These are phyloP conservation scores for Pseudocheirus occidentalis DNA, from an alignment of 2,797 vertebrate species.

Conservation along the genomic window DNA sequence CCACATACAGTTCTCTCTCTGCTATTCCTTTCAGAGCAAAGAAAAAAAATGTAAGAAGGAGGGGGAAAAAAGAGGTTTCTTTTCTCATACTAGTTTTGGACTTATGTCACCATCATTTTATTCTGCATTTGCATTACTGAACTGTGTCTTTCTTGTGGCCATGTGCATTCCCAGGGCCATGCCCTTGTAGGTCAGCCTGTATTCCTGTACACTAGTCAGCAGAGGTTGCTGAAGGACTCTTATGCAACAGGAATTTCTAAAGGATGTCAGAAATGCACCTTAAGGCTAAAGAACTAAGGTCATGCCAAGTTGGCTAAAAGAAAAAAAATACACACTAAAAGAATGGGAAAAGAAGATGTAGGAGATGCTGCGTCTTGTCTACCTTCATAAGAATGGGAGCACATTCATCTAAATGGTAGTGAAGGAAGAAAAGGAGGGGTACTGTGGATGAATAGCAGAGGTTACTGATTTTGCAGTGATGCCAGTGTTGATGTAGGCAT, in stretches of 20 bases:
- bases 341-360: not conserved
- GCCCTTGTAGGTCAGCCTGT: not conserved
- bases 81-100: not conserved
- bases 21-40: not conserved
- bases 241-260: not conserved
- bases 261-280: not conserved
- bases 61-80: not conserved
- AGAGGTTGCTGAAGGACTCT: not conserved
- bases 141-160: not conserved
- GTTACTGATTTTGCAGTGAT: not conserved
- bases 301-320: not conserved
- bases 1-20: not conserved
- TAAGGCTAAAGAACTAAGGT: not conserved
- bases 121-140: not conserved
- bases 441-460: not conserved
- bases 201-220: not conserved
- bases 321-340: not conserved
- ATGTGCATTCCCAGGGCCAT: not conserved
- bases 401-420: not conserved
- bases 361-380: not conserved
- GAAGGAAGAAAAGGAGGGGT: not conserved
- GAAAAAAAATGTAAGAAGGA: not conserved
- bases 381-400: not conserved
- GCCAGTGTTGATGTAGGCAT: not conserved
- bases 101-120: not conserved